A percentile compares a stretch with the other conserved stretches of the same genome.
Conservation (phyloP, 2,888 invertebrate species). For the Platycheirus albimanus region DNA sequence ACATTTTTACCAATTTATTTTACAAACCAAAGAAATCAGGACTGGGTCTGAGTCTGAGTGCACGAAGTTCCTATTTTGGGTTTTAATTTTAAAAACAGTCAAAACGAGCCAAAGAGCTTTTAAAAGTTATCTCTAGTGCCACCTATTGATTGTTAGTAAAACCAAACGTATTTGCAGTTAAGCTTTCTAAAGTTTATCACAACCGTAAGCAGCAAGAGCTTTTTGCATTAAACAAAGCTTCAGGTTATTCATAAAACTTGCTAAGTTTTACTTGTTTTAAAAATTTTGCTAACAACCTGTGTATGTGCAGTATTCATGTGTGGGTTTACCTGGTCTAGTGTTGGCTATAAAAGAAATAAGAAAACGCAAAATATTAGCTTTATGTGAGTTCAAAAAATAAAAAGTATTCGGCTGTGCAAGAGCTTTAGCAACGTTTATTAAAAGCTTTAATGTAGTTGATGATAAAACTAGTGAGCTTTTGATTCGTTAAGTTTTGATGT, state of each 20-base stretch:
- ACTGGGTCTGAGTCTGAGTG: no score
- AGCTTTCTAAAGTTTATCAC: slow-evolving; percentile 11
- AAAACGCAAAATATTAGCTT: slow-evolving; percentile 6
- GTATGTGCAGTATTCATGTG: background rate
- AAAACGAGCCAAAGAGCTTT: no score
- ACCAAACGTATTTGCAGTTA: background rate
- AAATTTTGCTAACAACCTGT: slow-evolving; percentile 49
- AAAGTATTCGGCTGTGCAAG: background rate
- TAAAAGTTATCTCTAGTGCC: no score
- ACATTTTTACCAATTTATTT: background rate
- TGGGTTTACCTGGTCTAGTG: slow-evolving; percentile 64
- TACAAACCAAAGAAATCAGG: background rate
- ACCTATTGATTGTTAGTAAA: slow-evolving; percentile 25
- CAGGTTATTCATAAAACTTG: background rate
- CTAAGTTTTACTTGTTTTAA: background rate
- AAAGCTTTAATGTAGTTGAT: background rate
- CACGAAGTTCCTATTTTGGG: no score
- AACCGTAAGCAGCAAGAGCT: slow-evolving; percentile 27
- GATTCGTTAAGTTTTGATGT: no score
- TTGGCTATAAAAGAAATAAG: slow-evolving; percentile 54
- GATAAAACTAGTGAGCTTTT: no score
- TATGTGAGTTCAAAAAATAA: background rate
- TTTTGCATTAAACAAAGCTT: slow-evolving; percentile 29
- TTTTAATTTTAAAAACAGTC: no score
- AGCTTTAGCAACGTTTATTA: background rate